These are phyloP conservation scores for Eolophus roseicapilla DNA, from an alignment of 2,113 vertebrate species.

Conservation along the genomic window DNA sequence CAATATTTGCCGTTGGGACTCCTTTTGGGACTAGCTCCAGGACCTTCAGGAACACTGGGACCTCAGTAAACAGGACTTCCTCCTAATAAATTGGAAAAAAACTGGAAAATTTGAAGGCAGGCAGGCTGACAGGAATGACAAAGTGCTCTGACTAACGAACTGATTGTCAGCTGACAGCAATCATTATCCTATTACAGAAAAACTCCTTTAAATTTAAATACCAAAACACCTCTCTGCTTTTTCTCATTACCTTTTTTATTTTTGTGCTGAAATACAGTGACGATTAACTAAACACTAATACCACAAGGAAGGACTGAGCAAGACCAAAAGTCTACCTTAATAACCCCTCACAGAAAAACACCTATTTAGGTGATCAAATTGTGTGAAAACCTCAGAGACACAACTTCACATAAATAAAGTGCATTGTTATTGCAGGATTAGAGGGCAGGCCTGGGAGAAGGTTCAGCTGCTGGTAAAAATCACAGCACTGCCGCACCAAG, in stretches of 20 bases:
- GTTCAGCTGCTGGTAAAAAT: not conserved
- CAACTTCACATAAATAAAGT: not conserved
- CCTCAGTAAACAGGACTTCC: not conserved
- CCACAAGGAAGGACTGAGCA: not conserved
- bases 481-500: not conserved
- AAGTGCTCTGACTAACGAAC: not conserved
- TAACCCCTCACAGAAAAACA: not conserved
- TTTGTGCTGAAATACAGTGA: not conserved
- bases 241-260: not conserved
- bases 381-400: not conserved
- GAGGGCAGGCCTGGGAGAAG: not conserved
- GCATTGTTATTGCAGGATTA: not conserved
- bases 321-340: not conserved
- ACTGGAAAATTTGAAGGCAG: not conserved
- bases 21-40: not conserved
- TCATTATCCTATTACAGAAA: not conserved
- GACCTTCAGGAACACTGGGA: accelerated
- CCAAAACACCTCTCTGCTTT: not conserved
- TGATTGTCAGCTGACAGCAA: not conserved
- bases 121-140: not conserved
- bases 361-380: not conserved
- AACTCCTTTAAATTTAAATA: not conserved
- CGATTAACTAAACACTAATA: not conserved
- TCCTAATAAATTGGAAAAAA: not conserved
- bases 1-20: not conserved